Base-by-base conservation (phyloP, 2,888 invertebrate species). In the Esperia sulphurella region DNA sequence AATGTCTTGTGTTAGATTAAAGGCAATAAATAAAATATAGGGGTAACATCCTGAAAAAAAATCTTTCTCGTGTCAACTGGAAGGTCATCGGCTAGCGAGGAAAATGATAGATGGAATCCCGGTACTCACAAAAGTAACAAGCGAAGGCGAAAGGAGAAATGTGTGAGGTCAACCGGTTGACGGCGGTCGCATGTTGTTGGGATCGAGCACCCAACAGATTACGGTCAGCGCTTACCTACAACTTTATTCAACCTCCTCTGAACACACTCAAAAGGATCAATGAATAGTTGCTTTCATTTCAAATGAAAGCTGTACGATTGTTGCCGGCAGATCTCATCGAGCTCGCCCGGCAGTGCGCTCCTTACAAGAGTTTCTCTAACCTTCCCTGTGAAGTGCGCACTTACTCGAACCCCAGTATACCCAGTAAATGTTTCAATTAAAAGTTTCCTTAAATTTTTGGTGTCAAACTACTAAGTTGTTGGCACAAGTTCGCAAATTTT, bases 101-200 rank as follows among this genome's bases (percentile, higher is more conserved):
- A 76, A 79, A 75, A 84, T 86, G 83, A 84, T 83, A 73, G 78
- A 84, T 83, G 80, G 71, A 67, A 65, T 65, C 69, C 59, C 68
- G 68, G 69, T 69, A 72, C 67, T 71, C 74, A 74, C 75, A 77
- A 79, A 78, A 79, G 77, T 79, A 77, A 76, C 77, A 75, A 83
- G 65, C 67, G 60, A 58, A 61, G 59, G 62, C 65, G 65, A 77
- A 75, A 74, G 65, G 68, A 74, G 74, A 76, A 75, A 81, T 72
- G 75, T 74, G 75, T 74, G 78, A 79, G 80, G 79, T 82, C 81
- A 75, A 71, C 72, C 74, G 72, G 65, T 68, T 71, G 71, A 77
- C 75, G 70, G 62, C 74, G 71, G 77, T 75, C 77, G 68, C 73
- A 73, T 75, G 77, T 72, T 76, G 70, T 66, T 68, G 65, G 64